Percentiles rank a stretch among this genome's conserved stretches.
These are phyloP conservation scores for Phengaris arion DNA, from an alignment of 2,888 invertebrate species.

Conservation along the genomic window DNA sequence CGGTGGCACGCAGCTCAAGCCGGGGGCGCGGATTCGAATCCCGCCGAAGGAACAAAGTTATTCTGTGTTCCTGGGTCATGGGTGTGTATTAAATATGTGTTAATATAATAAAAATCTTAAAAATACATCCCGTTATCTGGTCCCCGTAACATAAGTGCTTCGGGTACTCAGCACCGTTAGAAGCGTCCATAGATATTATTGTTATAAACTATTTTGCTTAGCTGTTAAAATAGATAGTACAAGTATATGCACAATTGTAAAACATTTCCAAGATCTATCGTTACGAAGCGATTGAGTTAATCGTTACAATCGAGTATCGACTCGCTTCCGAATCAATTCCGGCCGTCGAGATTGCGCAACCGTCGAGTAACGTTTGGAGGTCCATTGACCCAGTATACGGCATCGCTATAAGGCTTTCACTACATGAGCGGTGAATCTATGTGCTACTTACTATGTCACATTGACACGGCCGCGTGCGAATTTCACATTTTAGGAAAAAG, in stretches of 20 bases:
- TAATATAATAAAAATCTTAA: too few relatives aligned
- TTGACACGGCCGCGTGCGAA: background rate
- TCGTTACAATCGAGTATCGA: constrained; percentile 1
- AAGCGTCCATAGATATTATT: too few relatives aligned
- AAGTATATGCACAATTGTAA: background rate
- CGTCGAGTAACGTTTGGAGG: constrained; percentile 1
- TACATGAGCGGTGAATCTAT: background rate
- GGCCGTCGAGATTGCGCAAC: background rate
- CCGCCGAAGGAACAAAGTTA: too few relatives aligned
- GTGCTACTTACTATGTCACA: background rate
- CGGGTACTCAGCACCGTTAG: too few relatives aligned
- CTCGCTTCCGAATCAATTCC: background rate
- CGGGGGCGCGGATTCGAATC: too few relatives aligned
- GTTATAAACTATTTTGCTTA: too few relatives aligned
- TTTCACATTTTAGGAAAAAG: background rate
- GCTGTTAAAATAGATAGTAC: background rate
- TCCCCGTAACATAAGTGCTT: too few relatives aligned
- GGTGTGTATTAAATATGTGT: too few relatives aligned
- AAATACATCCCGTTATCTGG: too few relatives aligned
- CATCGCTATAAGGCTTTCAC: background rate
- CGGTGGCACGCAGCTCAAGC: too few relatives aligned
- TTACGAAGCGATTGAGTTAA: background rate
- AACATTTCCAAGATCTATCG: background rate
- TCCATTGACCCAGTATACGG: constrained; percentile 14
- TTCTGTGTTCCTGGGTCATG: too few relatives aligned